Percentiles rank a stretch among this genome's conserved stretches.
Evolutionary conservation across 2,888 invertebrate genomes (phyloP).

Genomic region (Melinopterus prodromus): DNA sequence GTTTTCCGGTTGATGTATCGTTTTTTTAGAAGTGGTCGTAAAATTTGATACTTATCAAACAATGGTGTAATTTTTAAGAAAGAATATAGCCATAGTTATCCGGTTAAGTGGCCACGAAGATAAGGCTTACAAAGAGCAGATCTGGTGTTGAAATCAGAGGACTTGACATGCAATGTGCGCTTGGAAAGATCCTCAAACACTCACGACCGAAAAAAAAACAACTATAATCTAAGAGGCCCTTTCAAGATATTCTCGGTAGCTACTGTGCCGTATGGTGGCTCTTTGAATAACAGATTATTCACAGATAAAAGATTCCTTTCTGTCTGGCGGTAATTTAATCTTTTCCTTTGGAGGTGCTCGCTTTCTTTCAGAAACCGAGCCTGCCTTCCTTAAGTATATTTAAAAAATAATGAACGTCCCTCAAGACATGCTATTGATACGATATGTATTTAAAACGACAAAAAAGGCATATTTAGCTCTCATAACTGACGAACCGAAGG

Average conservation of each 20-base stretch:
- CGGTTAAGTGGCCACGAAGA: not conserved
- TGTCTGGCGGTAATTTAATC: not conserved
- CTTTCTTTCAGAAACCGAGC: not conserved
- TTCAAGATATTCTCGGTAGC: not conserved
- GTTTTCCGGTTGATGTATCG: not conserved
- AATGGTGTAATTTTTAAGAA: not conserved
- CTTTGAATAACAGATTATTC: slow-evolving; percentile 4
- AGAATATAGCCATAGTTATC: slow-evolving; percentile 4
- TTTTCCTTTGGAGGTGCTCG: not conserved
- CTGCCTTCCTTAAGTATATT: not conserved
- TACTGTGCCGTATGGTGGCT: not conserved
- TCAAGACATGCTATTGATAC: not conserved
- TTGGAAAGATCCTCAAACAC: not conserved
- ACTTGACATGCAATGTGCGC: slow-evolving; percentile 6
- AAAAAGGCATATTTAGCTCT: not conserved
- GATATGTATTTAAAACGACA: not conserved
- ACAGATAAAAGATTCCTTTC: slow-evolving; percentile 4
- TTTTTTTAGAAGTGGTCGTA: not conserved
- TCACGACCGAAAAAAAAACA: not conserved
- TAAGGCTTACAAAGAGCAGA: slow-evolving; percentile 18
- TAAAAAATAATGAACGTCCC: not conserved
- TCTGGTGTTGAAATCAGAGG: slow-evolving; percentile 22
- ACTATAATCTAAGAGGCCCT: not conserved
- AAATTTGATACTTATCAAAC: not conserved
- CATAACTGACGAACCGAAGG: too few relatives aligned